A percentile compares a stretch with the other conserved stretches of the same genome.
Evolutionary conservation across 2,113 vertebrate genomes (phyloP).

Genomic region (Isichthys henryi): DNA sequence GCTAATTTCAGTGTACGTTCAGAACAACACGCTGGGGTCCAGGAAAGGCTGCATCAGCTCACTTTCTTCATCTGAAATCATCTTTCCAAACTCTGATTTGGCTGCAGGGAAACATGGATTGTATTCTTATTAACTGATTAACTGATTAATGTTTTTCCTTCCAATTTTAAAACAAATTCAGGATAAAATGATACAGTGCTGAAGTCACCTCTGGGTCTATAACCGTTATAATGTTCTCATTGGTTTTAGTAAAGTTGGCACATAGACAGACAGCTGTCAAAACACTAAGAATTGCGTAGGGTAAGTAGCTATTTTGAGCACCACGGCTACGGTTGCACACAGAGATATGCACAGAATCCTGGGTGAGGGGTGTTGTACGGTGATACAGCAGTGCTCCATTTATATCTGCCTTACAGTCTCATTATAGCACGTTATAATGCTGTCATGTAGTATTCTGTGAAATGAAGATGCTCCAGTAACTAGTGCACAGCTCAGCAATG

Average conservation of each 20-base stretch:
- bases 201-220: not conserved
- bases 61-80: not conserved
- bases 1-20: not conserved
- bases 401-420: not conserved
- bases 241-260: not conserved
- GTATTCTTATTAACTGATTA: not conserved
- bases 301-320: conserved; percentile 1
- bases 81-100: not conserved
- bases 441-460: not conserved
- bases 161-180: not conserved
- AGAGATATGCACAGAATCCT: not conserved
- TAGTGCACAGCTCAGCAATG: not conserved
- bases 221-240: not conserved
- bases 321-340: not conserved
- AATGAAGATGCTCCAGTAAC: not conserved
- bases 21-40: not conserved
- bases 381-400: not conserved
- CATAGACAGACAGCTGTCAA: not conserved
- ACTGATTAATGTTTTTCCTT: not conserved
- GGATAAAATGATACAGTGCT: not conserved
- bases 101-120: not conserved
- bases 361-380: not conserved
- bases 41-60: not conserved
- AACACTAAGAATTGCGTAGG: not conserved
- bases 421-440: not conserved